Base-by-base conservation (phyloP, 2,113 vertebrate species). In the Gasterosteus nipponicus region DNA sequence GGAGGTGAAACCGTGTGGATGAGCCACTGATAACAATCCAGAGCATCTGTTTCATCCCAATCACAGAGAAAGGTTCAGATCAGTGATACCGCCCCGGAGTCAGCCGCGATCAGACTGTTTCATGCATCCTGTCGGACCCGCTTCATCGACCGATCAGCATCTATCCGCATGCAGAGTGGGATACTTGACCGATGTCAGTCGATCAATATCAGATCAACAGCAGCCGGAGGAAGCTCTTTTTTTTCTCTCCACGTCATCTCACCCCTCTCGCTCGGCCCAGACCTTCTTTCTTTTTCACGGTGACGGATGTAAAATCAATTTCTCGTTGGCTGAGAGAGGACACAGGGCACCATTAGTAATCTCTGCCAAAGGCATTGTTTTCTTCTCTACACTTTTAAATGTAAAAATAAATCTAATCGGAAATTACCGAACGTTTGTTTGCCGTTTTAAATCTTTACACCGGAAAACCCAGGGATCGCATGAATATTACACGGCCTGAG, bases 281-380 rank as follows among this genome's bases (percentile, higher is more conserved):
- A 78, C 5, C 2, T 22, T 73, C 81, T 85, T 78, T 87, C 72
- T 83, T 83, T 26, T 85, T 74, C 14, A 47, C 72, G 61, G 49
- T 86, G 87, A 91, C 78, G 87, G 90, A 93, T 86, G 63, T 83
- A 61, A 89, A 91, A 90, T 93, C 87, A 91, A 90, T 93, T 82
- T 87, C 79, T 82, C 84, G 82, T 85, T 54, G 84, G 79, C 67
- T 53, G 35, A 71, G 63, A 64, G 59, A 82, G 58, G 68, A 75
- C 58, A 49, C 38, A 5, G 56, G 22, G 64, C n/a, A 77, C 83
- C 85, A 76, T 89, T 86, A 89, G 54, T 70, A 60, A 81, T 62
- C 39, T 54, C 38, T 56, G 47, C 69, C 73, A 15, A 46, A 63
- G 35, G 53, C 46, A 31, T 76, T 49, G 44, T 82, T 84, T 78